Evolutionary conservation across 1,140 invertebrate genomes (phyloP).

Genomic region (Muscidifurax raptorellus): DNA sequence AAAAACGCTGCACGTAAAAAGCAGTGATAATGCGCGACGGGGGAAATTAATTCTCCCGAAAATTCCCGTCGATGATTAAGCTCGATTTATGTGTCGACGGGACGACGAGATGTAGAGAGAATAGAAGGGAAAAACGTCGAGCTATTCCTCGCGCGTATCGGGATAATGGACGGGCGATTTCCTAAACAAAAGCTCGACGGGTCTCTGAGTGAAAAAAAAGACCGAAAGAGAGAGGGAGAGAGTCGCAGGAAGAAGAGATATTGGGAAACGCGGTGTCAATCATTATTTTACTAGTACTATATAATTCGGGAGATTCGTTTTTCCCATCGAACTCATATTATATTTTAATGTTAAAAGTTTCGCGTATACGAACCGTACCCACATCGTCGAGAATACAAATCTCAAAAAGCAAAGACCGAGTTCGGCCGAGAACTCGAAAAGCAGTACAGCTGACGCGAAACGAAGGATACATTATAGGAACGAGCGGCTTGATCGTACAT

Average conservation of each 20-base stretch:
- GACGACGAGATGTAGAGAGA: background rate
- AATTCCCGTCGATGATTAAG: constrained; percentile 38
- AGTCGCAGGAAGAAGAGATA: background rate
- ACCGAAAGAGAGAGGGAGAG: background rate
- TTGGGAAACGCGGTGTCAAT: background rate
- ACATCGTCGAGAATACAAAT: background rate
- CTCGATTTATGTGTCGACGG: constrained; percentile 17
- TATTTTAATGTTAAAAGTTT: too few species aligned
- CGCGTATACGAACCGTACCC: too few species aligned
- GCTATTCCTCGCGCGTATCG: background rate
- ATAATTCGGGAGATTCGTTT: background rate
- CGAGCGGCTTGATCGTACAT: constrained; percentile 31
- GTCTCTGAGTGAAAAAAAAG: background rate
- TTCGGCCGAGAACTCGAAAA: too few species aligned
- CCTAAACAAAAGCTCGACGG: constrained; percentile 32
- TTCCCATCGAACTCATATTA: too few species aligned
- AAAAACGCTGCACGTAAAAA: background rate
- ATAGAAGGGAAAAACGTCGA: background rate
- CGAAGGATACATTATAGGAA: constrained; percentile 58
- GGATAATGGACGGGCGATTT: constrained; percentile 28
- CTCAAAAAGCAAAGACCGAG: too few species aligned
- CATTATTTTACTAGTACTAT: background rate
- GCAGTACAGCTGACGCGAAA: constrained; percentile 58
- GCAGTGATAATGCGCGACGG: constrained; percentile 15
- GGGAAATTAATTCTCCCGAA: constrained; percentile 43